phyloP scores from a whole-genome alignment of 2,113 vertebrate species.

The Phalacrocorax carbo region DNA sequence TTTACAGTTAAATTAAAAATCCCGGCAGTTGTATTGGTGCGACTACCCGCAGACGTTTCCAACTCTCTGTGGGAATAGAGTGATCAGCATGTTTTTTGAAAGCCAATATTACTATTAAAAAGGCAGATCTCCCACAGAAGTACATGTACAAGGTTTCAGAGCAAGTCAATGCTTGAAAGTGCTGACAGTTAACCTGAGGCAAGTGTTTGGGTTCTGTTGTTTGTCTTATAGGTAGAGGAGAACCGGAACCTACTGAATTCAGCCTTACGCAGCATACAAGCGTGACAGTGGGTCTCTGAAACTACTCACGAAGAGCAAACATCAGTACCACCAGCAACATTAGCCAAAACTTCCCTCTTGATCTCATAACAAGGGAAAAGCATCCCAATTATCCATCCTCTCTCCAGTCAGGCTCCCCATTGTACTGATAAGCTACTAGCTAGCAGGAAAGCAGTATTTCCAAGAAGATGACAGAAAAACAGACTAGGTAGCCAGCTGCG shows the following conservation, averaged over 20 bases:
- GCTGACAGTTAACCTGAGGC: background rate
- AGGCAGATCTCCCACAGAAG: background rate
- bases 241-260: background rate
- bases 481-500: background rate
- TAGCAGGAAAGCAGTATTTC: background rate
- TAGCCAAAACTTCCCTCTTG: background rate
- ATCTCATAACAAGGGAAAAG: background rate
- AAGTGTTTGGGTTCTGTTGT: background rate
- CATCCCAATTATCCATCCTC: background rate
- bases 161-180: background rate
- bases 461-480: background rate
- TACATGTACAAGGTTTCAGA: background rate
- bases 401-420: background rate
- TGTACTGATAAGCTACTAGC: background rate
- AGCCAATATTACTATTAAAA: background rate
- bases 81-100: background rate
- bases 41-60: background rate
- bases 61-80: background rate
- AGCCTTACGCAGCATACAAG: background rate
- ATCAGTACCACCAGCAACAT: background rate
- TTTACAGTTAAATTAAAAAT: background rate
- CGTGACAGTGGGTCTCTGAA: background rate
- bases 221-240: background rate
- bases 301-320: background rate
- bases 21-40: fast-evolving